Evolutionary conservation across 2,888 invertebrate genomes (phyloP), one percentile per base, ranked within the genome.

Genomic region (Venusia cambrica): DNA sequence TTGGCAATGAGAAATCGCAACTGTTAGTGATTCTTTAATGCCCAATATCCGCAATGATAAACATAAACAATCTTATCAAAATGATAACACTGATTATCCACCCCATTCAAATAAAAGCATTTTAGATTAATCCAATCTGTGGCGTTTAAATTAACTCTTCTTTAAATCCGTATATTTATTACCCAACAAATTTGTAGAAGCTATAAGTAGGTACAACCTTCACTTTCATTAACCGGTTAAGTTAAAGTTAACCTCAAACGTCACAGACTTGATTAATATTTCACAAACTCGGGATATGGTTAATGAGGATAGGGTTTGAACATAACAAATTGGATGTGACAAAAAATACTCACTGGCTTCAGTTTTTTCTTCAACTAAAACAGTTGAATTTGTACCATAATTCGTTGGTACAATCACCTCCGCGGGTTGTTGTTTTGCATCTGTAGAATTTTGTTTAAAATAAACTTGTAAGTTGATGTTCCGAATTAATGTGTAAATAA

Each of bases 361-460:
- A 72, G 76, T 68, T 62, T 73, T 81, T 72, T 76, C 79, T 72
- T 74, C 66, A 62, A 64, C 64, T 63, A 78, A 60, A 67, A 67
- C 65, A 67, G 73, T 70, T 73, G 74, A 69, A 63, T 77, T 76
- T 68, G 70, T 70, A 75, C 57, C 69, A 66, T 73, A 66, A 68
- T n/a, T n/a, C n/a, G 65, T 70, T 52, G 75, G 56, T 73, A 75
- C 81, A 69, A 71, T 70, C 83, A 84, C 80, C 73, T 73, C 84
- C 76, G 68, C 83, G 68, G 76, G 81, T 57, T 79, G 74, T 63
- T 71, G 73, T 68, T 73, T 62, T 57, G 75, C 52, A 83, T 85
- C 87, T 87, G 87, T 80, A 71, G 85, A 77, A 79, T 72, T 74
- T 77, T 72, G 71, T 67, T 46, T 63, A 75, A 79, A 79, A 73